Base-by-base conservation (phyloP, 1,140 invertebrate species). In the Ectropis grisescens region DNA sequence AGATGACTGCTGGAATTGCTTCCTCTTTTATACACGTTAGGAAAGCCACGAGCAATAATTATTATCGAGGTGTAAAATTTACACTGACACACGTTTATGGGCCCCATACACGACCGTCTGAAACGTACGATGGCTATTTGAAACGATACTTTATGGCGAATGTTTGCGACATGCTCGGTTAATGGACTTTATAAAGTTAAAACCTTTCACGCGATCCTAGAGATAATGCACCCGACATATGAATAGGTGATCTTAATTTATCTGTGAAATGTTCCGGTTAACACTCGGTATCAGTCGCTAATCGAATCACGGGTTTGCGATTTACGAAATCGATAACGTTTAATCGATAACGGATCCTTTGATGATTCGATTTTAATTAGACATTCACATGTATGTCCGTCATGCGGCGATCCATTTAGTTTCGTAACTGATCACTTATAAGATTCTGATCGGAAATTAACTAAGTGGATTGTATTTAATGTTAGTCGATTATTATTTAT, bases 241-340 rank as follows among this genome's bases (percentile, higher is more conserved):
- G 71, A 76, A 80, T 80, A 59, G 74, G 62, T 68, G 67, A 68
- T 76, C 65, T 72, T 79, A 74, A 79, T 76, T 74, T 74, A 72
- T 66, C 59, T 58, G 47, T 61, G 65, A 66, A 62, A 65, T 58
- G 62, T 68, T 58, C 61, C 65, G 64, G 55, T 64, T 68, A 71
- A 75, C 60, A 75, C 56, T 64, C 47, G 19, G 43, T 55, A 61
- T 62, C 56, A 56, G 51, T 50, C 33, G 34, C 53, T 74, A 74
- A 74, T 70, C 65, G 62, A 69, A 67, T 70, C 58, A 58, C 45
- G 55, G 47, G 52, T 58, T 58, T 58, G 57, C 53, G 55, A 66
- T 71, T 62, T 66, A 52, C 60, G 52, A 55, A 57, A 62, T 65
- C 55, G 47, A 52, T 48, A 58, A 46, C 38, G 32, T 39, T 46